Base-by-base conservation (phyloP, 2,888 invertebrate species). In the Diarsia dahlii region DNA sequence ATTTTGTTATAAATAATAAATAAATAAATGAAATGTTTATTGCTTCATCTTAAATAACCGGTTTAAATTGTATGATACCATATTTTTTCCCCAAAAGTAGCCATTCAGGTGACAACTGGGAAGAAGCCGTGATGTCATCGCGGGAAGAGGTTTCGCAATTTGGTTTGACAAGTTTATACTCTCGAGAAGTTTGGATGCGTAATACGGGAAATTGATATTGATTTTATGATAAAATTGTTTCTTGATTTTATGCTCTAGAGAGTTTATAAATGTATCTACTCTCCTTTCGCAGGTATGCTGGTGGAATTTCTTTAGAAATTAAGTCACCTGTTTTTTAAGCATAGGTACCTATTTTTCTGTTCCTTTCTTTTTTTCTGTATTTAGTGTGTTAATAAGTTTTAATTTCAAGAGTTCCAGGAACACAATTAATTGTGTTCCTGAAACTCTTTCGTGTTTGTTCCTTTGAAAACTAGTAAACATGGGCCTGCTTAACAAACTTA, bases 191-290 rank as follows among this genome's bases (percentile, higher is more conserved):
- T 76, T 58, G 20, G 48, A 63, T 65, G 66, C 48, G 69, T 76
- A 66, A 64, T 71, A 75, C 78, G 50, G 63, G 56, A 78, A 78
- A 68, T 66, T 65, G 73, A 54, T 82, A 84, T 82, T 74, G 70
- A 82, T 76, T 63, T 74, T 45, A 13, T 62, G 48, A 67, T 52
- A 50, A 78, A 73, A 52, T 78, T 78, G 56, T 74, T 71, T 68
- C 34, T 50, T 54, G 63, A 70, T 69, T 80, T 56, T 20, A 70
- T 28, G 20, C 39, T 63, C 46, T 13, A 28, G 13, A 56, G 28
- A 12, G 46, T 71, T 67, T 62, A 28, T 39, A 39, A 39, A 39
- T 39, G 39, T 39, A 39, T 39, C 39, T 39, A 39, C 39, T 39
- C 5, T 39, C 39, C 4, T 39, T 39, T 39, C 39, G 39, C 2